These are phyloP conservation scores for Chorisops tibialis DNA, from an alignment of 2,888 invertebrate species.

Conservation along the genomic window DNA sequence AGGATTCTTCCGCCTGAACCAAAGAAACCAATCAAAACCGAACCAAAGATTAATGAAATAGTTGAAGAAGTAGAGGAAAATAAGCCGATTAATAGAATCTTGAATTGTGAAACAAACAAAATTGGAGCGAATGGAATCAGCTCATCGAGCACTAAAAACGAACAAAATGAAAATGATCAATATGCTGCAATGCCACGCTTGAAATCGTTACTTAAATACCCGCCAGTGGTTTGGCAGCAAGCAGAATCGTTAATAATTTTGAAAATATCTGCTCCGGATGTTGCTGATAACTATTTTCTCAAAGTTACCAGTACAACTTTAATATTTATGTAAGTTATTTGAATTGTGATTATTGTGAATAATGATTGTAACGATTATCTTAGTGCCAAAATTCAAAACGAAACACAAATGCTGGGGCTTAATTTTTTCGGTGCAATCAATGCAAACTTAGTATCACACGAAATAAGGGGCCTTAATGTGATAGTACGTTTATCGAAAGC, in stretches of 20 bases:
- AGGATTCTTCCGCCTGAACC: constrained; percentile 19
- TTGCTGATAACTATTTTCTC: constrained; percentile 38
- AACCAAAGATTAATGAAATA: background rate
- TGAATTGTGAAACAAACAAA: background rate
- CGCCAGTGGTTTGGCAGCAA: constrained; percentile 41
- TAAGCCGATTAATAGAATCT: background rate
- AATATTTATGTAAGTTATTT: constrained; percentile 28
- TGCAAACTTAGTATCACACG: constrained; percentile 38
- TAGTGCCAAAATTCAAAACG: constrained; percentile 15
- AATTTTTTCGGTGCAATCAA: constrained; percentile 38
- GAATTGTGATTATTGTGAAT: background rate
- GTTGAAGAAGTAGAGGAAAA: background rate
- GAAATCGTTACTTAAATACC: constrained; percentile 37
- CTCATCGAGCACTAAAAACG: background rate
- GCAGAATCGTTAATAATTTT: constrained; percentile 40
- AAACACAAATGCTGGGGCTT: constrained; percentile 36
- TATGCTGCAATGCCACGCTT: constrained; percentile 21
- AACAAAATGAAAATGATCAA: background rate
- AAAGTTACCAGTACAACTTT: constrained; percentile 35
- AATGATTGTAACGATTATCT: background rate
- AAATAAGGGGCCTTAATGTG: constrained; percentile 41
- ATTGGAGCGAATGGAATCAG: background rate
- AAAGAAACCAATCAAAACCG: background rate
- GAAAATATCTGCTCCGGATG: constrained; percentile 39
- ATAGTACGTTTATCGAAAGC: constrained; percentile 37